These are phyloP conservation scores for Eudyptes chrysolophus DNA, from an alignment of 2,113 vertebrate genomes.

Conservation along the genomic window DNA sequence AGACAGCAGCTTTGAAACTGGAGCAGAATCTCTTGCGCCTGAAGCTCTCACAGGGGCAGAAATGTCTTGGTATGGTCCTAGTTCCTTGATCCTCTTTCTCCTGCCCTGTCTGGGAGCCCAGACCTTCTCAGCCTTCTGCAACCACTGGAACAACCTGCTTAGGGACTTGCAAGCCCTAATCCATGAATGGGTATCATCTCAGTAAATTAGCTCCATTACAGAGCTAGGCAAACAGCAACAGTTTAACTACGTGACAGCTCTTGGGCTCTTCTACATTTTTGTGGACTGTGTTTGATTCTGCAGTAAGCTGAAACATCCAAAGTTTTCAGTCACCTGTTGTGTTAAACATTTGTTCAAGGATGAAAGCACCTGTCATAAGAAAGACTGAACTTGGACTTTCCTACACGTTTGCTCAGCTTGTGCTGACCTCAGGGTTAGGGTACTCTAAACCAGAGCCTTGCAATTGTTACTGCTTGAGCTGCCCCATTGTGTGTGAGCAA, in stretches of 20 bases:
- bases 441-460: not conserved
- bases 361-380: not conserved
- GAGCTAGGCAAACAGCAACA: not conserved
- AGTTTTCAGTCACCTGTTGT: not conserved
- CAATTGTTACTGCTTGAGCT: not conserved
- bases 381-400: not conserved
- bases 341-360: not conserved
- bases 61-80: not conserved
- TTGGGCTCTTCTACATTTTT: not conserved
- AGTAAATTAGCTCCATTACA: not conserved
- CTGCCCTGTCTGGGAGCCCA: not conserved
- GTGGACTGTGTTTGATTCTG: not conserved
- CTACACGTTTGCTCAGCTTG: too few relatives aligned
- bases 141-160: accelerated
- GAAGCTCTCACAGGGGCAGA: not conserved
- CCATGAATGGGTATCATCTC: not conserved
- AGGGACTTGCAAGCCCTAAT: not conserved
- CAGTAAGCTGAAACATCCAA: not conserved
- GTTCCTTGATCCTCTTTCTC: not conserved
- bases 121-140: not conserved
- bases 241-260: not conserved
- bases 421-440: not conserved
- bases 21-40: not conserved
- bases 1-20: not conserved
- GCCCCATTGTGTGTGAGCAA: not conserved